Base-by-base conservation (phyloP, 2,113 vertebrate species). In the Psophia crepitans region DNA sequence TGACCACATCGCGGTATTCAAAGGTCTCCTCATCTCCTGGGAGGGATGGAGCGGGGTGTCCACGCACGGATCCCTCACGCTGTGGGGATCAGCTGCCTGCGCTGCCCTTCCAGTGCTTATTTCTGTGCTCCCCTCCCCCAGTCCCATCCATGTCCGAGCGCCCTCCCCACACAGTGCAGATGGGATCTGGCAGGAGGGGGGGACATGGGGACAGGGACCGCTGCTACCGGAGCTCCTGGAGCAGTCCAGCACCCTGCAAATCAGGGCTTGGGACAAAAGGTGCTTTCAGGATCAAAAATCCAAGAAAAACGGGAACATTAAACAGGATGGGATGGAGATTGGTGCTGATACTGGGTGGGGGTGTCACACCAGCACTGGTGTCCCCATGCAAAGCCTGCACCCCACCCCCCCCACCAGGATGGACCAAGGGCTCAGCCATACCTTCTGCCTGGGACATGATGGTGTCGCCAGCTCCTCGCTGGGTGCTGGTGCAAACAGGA, bases 11-110 rank as follows among this genome's bases (percentile, higher is more conserved):
- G 4, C 91, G 15, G 44, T 93, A 97, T 2, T 96, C 84, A 27
- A 93, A 90, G 2, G 81, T 43, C 58, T 98, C 98, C 24, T 94
- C 76, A 23, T 70, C 98, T 98, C 68, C 89, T 90, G 75, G 39
- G 23, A 64, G 49, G 66, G 74, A 48, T 14, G 46, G 60, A 66
- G 39, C 9, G 5, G 22, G 17, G 18, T 7, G 28, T 51, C 54
- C 54, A 23, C 11, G 9, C 12, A 21, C 5, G 20, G 35, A 56
- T 60, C 33, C 27, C 20, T n/a, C 19, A 4, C 5, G 7, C 7
- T 61, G 12, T 54, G 49, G 51, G 71, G 12, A 27, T 8, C 70
- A 41, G 12, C 49, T 35, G 24, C 22, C 56, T 8, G 3, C 1
- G 1, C 33, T 39, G 26, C 27, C 58, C 48, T 20, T 27, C 11